A percentile compares a stretch with the other conserved stretches of the same genome.
Conservation (phyloP, 2,888 invertebrate genomes). For the Sycophila texana region DNA sequence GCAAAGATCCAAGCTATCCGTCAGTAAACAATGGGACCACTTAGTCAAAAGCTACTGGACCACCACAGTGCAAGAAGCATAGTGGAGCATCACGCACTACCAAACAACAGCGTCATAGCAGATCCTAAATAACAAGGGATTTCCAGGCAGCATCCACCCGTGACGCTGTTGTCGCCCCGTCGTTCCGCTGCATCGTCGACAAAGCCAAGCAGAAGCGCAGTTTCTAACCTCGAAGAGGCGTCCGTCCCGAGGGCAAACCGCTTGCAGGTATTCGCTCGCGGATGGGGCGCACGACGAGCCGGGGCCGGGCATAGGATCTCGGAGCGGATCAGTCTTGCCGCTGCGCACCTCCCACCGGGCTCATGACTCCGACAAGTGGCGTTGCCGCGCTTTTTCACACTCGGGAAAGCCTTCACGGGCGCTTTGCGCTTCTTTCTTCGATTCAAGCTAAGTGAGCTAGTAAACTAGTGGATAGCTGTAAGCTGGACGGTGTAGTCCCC, state of each 20-base stretch:
- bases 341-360: not conserved
- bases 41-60: not conserved
- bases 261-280: not conserved
- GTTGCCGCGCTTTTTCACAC: not conserved
- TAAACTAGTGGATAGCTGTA: not conserved
- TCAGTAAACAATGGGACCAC: too few species aligned
- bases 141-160: not conserved
- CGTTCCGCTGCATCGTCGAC: constrained; percentile 7
- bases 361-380: not conserved
- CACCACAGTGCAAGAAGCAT: not conserved
- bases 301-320: not conserved
- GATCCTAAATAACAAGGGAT: not conserved
- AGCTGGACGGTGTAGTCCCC: too few species aligned
- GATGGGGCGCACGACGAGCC: not conserved
- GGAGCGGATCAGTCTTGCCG: not conserved
- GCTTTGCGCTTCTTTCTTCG: constrained; percentile 18
- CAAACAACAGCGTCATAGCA: too few species aligned
- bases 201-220: constrained; percentile 43
- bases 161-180: constrained; percentile 2
- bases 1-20: too few species aligned
- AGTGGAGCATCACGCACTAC: too few species aligned
- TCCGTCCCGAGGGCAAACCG: not conserved
- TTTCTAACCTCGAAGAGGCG: constrained; percentile 51
- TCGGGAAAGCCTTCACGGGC: not conserved
- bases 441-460: not conserved